Evolutionary conservation across 1,140 invertebrate genomes (phyloP).

Genomic region (Drosophila takahashii): DNA sequence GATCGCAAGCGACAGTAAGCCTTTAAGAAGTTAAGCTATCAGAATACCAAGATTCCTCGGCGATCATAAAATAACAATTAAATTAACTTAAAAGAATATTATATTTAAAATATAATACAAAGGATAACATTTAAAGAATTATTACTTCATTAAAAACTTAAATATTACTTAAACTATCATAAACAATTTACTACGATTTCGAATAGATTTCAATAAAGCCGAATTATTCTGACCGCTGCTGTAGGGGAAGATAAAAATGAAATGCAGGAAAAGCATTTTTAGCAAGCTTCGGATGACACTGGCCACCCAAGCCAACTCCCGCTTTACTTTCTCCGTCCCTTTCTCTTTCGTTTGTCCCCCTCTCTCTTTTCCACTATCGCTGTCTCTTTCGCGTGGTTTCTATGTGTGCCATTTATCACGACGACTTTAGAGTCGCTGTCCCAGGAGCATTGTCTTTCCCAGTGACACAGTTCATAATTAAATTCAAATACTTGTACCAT

Average conservation of each 20-base stretch:
- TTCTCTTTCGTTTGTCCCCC: background rate
- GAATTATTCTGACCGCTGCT: background rate
- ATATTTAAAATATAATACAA: no score
- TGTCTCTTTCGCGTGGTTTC: background rate
- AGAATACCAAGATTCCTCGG: no score
- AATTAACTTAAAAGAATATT: no score
- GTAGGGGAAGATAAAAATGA: constrained; percentile 56
- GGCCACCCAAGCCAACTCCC: constrained; percentile 44
- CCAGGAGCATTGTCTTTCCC: constrained; percentile 60
- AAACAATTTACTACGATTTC: no score
- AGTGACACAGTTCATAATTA: constrained; percentile 78
- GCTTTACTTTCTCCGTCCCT: constrained; percentile 9
- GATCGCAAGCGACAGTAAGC: background rate
- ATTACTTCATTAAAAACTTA: no score
- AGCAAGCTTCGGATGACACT: constrained; percentile 44
- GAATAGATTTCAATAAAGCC: no score
- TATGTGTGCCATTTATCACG: constrained; percentile 69
- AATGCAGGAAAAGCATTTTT: constrained; percentile 68
- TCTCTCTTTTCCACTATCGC: constrained; percentile 1
- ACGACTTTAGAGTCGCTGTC: constrained; percentile 57
- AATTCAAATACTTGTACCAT: constrained; percentile 81
- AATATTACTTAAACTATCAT: no score
- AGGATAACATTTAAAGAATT: no score
- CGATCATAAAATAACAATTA: no score
- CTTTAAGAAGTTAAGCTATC: no score